Base-by-base conservation (phyloP, 2,113 vertebrate species). In the Corapipo altera region DNA sequence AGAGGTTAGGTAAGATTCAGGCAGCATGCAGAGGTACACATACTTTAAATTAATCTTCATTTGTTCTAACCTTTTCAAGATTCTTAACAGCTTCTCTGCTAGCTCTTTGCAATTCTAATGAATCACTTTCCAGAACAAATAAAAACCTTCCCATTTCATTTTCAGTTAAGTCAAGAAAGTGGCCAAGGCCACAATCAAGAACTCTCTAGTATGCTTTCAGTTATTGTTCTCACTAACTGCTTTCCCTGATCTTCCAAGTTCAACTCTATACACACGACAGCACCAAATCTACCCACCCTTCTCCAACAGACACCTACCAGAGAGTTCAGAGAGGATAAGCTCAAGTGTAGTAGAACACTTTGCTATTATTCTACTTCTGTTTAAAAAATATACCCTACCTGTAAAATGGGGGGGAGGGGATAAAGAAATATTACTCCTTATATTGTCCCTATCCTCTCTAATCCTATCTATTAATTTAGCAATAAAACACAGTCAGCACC, bases 1-100 rank as follows among this genome's bases (percentile, higher is more conserved):
- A 76, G 64, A 65, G 46, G 77, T 84, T 20, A 84, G 48, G 39
- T 12, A 48, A 82, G 30, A 91, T 64, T 79, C 78, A 65, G 41
- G 17, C 26, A 55, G 77, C 15, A 46, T n/a, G 57, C 54, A 84
- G 65, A 94, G 49, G 66, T 37, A 77, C 22, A 28, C 49, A 76
- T 12, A 13, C 15, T 90, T 85, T 27, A 79, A 93, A 79, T 82
- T 89, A 44, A 79, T 85, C 61, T 85, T 79, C 57, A 52, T 88
- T 93, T 87, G 52, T 65, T 91, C 66, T 91, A 82, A 70, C 71
- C 66, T 93, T 95, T 93, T 90, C 74, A 83, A 91, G 67, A 85
- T 70, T 82, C 66, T 76, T 73, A 82, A 72, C 35, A 90, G 66
- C 44, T 85, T 93, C 73, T 88, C 66, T 59, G 78, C 54, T 62